These are phyloP conservation scores for Euura saliciscinereae DNA, from an alignment of 1,140 invertebrate species.

Conservation along the genomic window DNA sequence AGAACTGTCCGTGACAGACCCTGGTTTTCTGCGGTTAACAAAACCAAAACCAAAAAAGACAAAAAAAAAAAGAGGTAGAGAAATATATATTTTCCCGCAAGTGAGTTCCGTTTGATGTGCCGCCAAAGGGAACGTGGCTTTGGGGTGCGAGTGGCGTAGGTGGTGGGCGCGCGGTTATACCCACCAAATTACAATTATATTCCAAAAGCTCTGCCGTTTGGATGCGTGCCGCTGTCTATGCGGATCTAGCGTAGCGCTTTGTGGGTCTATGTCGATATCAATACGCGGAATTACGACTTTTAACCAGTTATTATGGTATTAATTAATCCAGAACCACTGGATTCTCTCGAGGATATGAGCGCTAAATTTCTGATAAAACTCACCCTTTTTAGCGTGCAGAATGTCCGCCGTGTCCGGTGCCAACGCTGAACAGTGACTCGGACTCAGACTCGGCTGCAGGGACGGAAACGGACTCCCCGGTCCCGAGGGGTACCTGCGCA, in stretches of 20 bases:
- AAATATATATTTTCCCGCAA: neutral
- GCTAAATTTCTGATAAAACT: slow-evolving; percentile 28
- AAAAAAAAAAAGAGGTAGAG: slow-evolving; percentile 24
- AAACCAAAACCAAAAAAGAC: slow-evolving; percentile 14
- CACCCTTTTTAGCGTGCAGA: slow-evolving; percentile 59
- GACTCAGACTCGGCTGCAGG: slow-evolving; percentile 59
- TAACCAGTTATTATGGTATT: slow-evolving; percentile 33
- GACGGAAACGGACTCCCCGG: slow-evolving; percentile 60
- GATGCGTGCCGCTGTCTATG: slow-evolving; percentile 32
- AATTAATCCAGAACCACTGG: slow-evolving; percentile 57
- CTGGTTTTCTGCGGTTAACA: neutral
- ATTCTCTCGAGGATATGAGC: neutral
- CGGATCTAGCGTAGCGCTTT: too few relatives aligned
- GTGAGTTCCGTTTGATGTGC: slow-evolving; percentile 12
- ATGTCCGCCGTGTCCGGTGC: slow-evolving; percentile 58
- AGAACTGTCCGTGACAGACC: slow-evolving; percentile 1
- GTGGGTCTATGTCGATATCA: too few relatives aligned
- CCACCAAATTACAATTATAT: slow-evolving; percentile 37
- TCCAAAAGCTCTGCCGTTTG: slow-evolving; percentile 35
- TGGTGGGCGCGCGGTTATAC: slow-evolving; percentile 32
- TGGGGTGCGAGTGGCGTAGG: slow-evolving; percentile 31
- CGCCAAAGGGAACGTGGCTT: slow-evolving; percentile 10
- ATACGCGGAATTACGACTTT: too few relatives aligned
- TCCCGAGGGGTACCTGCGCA: slow-evolving; percentile 56
- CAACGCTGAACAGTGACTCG: slow-evolving; percentile 56